A percentile compares a stretch with the other conserved stretches of the same genome.
Evolutionary conservation across 2,888 invertebrate genomes (phyloP).

Genomic region (Sipha maydis): DNA sequence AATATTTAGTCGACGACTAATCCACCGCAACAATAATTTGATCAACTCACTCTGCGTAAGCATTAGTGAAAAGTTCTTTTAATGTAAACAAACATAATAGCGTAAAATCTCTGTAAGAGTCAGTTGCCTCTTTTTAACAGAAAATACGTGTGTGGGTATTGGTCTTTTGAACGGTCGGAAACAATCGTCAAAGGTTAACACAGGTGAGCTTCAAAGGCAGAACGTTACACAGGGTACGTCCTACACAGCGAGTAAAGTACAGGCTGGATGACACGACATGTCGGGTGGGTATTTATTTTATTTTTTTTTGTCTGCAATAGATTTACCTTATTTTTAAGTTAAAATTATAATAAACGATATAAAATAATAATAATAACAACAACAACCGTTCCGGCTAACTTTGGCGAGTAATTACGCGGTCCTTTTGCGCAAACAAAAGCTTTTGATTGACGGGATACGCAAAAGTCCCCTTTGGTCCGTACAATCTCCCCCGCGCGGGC

Average conservation of each 20-base stretch:
- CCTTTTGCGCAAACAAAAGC: conserved; percentile 46
- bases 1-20: neutral
- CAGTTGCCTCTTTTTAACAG: neutral
- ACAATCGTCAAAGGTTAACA: conserved; percentile 24
- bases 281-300: neutral
- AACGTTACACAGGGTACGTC: neutral
- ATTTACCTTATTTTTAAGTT: neutral
- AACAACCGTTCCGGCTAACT: conserved; percentile 9
- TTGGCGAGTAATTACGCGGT: conserved; percentile 35
- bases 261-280: neutral
- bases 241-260: neutral
- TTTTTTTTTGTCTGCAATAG: neutral
- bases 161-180: conserved; percentile 31
- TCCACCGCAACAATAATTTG: neutral
- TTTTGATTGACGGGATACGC: conserved; percentile 39
- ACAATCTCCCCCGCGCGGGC: neutral
- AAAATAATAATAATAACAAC: neutral
- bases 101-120: neutral
- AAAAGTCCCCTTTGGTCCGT: conserved; percentile 13
- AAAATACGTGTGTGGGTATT: neutral
- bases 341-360: neutral
- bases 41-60: neutral
- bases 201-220: conserved; percentile 39
- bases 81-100: neutral
- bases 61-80: neutral